Percentiles rank a stretch among this genome's conserved stretches.
phyloP scores from a whole-genome alignment of 2,797 vertebrate genomes.

The Craterocephalus amniculus region DNA sequence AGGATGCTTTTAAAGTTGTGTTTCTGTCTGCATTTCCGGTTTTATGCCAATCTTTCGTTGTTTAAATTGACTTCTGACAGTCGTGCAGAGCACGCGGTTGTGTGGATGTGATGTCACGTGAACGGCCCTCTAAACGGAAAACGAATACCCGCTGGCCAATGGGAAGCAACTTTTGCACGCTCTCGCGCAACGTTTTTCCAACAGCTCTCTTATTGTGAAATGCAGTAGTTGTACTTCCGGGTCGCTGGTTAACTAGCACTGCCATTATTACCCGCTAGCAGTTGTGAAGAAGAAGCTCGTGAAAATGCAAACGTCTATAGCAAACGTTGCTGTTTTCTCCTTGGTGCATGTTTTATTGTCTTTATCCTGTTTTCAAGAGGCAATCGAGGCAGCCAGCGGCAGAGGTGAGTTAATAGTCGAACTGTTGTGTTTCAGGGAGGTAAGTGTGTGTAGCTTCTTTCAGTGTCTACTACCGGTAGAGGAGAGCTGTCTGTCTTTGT shows the following conservation, averaged over 20 bases:
- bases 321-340: slow-evolving; percentile 61
- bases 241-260: slow-evolving; percentile 10
- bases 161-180: background rate
- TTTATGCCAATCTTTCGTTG: rapidly evolving
- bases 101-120: slow-evolving; percentile 62
- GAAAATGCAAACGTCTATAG: slow-evolving; percentile 69
- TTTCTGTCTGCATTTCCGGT: background rate
- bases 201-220: slow-evolving; percentile 62
- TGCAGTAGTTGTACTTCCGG: slow-evolving; percentile 47
- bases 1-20: slow-evolving; percentile 6
- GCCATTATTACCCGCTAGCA: slow-evolving; percentile 24
- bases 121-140: slow-evolving; percentile 6
- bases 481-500: slow-evolving; percentile 22
- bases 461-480: slow-evolving; percentile 11
- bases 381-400: slow-evolving; percentile 61
- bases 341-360: slow-evolving; percentile 64
- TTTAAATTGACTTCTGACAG: slow-evolving; percentile 48
- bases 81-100: slow-evolving; percentile 66
- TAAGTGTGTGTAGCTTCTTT: slow-evolving; percentile 10
- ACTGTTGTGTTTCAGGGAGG: background rate
- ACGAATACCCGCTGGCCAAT: slow-evolving; percentile 32
- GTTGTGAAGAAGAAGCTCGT: slow-evolving; percentile 7
- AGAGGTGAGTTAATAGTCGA: slow-evolving; percentile 71
- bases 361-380: slow-evolving; percentile 61
- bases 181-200: background rate